Evolutionary conservation across 2,797 vertebrate genomes (phyloP).

Genomic region (Argentina silus): DNA sequence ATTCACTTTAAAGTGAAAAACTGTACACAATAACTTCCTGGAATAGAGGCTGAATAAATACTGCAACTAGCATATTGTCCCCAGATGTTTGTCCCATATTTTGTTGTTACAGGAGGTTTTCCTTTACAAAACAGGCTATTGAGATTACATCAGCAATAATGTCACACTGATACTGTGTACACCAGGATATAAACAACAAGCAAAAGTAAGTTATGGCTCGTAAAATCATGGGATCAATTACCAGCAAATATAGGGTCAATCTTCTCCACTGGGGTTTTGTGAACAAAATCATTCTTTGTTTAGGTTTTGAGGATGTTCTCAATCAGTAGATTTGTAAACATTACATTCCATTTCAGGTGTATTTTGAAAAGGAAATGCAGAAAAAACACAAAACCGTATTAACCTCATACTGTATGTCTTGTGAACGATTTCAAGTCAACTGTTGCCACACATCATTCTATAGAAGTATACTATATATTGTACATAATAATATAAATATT

Average conservation of each 20-base stretch:
- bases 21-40: constrained; percentile 59
- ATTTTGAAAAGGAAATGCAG: constrained; percentile 59
- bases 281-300: constrained; percentile 73
- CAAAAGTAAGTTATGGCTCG: no score
- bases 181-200: no score
- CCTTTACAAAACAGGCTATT: constrained; percentile 9
- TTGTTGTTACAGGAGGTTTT: constrained; percentile 38
- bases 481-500: neutral
- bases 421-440: neutral
- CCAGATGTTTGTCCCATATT: constrained; percentile 64
- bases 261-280: constrained; percentile 66
- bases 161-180: no score
- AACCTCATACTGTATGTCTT: constrained; percentile 57
- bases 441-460: neutral
- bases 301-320: constrained; percentile 75
- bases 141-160: no score
- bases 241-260: constrained; percentile 38
- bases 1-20: constrained; percentile 26
- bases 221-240: constrained; percentile 53
- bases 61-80: constrained; percentile 61
- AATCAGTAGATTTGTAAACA: constrained; percentile 77
- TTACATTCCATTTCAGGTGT: constrained; percentile 69
- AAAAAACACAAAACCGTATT: constrained; percentile 61
- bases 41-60: constrained; percentile 43
- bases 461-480: neutral